Evolutionary conservation across 2,113 vertebrate genomes (phyloP).

Genomic region (Porphyrio hochstetteri): DNA sequence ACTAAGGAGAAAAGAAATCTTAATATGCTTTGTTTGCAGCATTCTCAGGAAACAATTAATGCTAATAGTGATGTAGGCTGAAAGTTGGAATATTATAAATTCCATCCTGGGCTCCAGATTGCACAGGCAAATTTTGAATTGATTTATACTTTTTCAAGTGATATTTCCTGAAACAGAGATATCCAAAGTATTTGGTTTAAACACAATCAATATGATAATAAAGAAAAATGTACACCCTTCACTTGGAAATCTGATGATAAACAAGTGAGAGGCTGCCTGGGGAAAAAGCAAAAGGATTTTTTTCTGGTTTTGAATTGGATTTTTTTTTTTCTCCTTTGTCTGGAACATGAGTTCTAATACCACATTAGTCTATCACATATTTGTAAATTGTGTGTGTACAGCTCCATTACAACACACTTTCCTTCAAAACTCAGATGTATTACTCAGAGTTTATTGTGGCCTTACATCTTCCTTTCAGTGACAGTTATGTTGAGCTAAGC

Average conservation of each 20-base stretch:
- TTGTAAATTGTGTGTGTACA: background rate
- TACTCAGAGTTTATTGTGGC: background rate
- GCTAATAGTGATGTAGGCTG: background rate
- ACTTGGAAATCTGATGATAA: background rate
- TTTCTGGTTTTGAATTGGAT: background rate
- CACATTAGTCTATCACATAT: background rate
- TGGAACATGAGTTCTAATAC: background rate
- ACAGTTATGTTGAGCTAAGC: background rate
- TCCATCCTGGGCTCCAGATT: background rate
- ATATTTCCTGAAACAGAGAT: background rate
- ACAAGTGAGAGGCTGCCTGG: background rate
- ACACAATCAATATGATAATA: background rate
- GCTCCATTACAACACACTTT: background rate
- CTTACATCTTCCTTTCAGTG: background rate
- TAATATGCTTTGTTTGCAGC: background rate
- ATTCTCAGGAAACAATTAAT: conserved; percentile 28
- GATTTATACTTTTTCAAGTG: background rate
- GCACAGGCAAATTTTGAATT: background rate
- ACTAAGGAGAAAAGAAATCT: conserved; percentile 3
- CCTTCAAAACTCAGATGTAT: background rate
- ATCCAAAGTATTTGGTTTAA: background rate
- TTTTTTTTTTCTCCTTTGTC: background rate
- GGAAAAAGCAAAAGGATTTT: background rate
- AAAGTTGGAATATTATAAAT: conserved; percentile 21
- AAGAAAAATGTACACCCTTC: background rate